Evolutionary conservation across 2,888 invertebrate species (phyloP), one percentile per base, ranked within the genome.

Genomic region (Plebejus melissa): DNA sequence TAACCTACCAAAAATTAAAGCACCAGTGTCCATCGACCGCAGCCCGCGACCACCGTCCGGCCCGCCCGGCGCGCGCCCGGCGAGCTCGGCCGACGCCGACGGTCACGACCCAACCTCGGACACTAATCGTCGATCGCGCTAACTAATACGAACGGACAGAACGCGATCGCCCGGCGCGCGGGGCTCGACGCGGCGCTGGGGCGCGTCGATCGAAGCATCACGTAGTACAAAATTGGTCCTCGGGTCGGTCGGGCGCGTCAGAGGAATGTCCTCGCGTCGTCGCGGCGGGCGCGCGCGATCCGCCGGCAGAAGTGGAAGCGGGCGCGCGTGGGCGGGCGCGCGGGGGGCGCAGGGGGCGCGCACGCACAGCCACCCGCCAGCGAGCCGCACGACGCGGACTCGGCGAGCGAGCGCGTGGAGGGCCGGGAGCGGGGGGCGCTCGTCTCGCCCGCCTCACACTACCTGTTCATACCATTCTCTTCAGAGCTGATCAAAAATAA

Each of bases 401-500:
- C 91, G 81, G 91, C 91, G 88, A 91, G 91, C 90, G 91, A 92
- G 91, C 90, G 90, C 89, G 88, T 85, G 85, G 90, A 90, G 81
- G 85, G 88, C 85, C 86, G 88, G 83, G 87, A 88, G 87, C 88
- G 87, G 83, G 85, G 86, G 81, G 89, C 90, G 91, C 91, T 89
- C 91, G 90, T 87, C 91, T 90, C 90, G 91, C 90, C 85, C 85
- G 89, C 92, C 93, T 90, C 91, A 88, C 92, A 93, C 91, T 92
- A 91, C 89, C 89, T 82, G 79, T 38, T 78, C 76, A 69, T n/a
- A 32, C 28, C n/a, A 36, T 65, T 65, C 65, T 65, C 65, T 65
- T 65, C 65, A 65, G 65, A 65, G 65, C 65, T 65, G 32, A 36
- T 32, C 32, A 65, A 65, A 65, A 65, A 65, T 65, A 65, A 65